Percentiles rank a stretch among this genome's conserved stretches.
These are phyloP conservation scores for Cephus pulcher DNA, from an alignment of 2,888 invertebrate genomes.

Conservation along the genomic window DNA sequence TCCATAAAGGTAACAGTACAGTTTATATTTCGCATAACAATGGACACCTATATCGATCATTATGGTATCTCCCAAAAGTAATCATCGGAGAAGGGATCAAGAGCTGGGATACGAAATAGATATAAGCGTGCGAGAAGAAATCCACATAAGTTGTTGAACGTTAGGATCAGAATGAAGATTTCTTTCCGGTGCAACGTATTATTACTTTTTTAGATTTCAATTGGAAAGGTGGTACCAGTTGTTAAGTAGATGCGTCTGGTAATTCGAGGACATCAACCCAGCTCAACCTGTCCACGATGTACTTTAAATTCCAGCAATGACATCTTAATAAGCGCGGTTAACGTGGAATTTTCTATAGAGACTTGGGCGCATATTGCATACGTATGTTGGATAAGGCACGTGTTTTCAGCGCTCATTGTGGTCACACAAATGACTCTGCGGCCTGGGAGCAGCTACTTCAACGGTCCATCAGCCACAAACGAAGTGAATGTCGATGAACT, in stretches of 20 bases:
- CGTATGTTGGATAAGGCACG: constrained; percentile 28
- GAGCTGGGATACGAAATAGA: neutral
- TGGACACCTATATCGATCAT: neutral
- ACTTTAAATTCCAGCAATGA: constrained; percentile 58
- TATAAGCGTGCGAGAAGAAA: neutral
- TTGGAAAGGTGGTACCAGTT: neutral
- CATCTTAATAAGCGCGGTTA: constrained; percentile 64
- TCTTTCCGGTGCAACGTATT: neutral
- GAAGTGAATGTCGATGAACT: neutral
- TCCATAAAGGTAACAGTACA: neutral
- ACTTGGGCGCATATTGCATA: constrained; percentile 49
- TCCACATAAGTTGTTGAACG: neutral
- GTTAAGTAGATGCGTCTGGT: neutral
- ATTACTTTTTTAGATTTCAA: neutral
- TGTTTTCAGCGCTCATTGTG: constrained; percentile 57
- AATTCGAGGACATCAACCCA: neutral
- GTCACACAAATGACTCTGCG: constrained; percentile 60
- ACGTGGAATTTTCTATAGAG: constrained; percentile 46
- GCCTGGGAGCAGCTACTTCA: constrained; percentile 30
- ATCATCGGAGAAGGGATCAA: neutral
- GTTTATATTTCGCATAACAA: neutral
- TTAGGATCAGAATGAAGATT: neutral
- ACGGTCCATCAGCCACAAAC: constrained; percentile 36
- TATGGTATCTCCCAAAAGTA: neutral
- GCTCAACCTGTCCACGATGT: constrained; percentile 14